Percentiles rank a stretch among this genome's conserved stretches.
These are phyloP conservation scores for Lissocephala sabroskyi DNA, from an alignment of 2,888 invertebrate species.

Conservation along the genomic window DNA sequence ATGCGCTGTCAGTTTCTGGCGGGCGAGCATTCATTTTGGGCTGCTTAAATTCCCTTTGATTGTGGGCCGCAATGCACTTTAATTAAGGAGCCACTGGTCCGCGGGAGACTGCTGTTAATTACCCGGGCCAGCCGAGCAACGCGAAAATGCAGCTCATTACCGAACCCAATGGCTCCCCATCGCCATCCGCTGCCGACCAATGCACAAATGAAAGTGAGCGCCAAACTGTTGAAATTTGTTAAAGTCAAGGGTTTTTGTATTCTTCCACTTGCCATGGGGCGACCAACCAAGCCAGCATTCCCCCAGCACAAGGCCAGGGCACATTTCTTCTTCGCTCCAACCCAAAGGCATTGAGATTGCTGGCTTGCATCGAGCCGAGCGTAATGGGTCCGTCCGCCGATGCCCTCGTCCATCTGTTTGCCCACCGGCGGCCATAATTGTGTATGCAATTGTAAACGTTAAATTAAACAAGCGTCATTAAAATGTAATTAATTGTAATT, in stretches of 20 bases:
- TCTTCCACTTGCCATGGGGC: too few species aligned
- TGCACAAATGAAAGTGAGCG: constrained; percentile 19
- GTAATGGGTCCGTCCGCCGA: constrained; percentile 49
- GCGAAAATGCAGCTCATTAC: constrained; percentile 39
- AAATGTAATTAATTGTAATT: constrained; percentile 70
- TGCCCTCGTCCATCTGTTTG: neutral
- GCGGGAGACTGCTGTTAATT: constrained; percentile 21
- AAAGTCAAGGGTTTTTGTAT: constrained; percentile 37
- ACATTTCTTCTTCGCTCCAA: too few species aligned
- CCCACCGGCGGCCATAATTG: constrained; percentile 48
- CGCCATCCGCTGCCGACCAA: too few species aligned
- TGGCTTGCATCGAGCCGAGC: constrained; percentile 24
- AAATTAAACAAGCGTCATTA: constrained; percentile 69
- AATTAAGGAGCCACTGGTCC: constrained; percentile 13
- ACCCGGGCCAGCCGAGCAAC: constrained; percentile 11
- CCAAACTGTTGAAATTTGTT: constrained; percentile 36
- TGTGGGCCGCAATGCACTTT: constrained; percentile 29
- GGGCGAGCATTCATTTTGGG: constrained; percentile 39
- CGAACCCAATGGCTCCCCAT: too few species aligned
- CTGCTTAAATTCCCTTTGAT: constrained; percentile 29
- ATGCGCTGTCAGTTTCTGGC: constrained; percentile 39
- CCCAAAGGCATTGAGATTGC: too few species aligned
- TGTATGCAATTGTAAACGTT: constrained; percentile 65
- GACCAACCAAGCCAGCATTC: too few species aligned
- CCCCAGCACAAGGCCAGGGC: too few species aligned